Base-by-base conservation (phyloP, 1,140 invertebrate genomes). In the Dicyema japonicum region DNA sequence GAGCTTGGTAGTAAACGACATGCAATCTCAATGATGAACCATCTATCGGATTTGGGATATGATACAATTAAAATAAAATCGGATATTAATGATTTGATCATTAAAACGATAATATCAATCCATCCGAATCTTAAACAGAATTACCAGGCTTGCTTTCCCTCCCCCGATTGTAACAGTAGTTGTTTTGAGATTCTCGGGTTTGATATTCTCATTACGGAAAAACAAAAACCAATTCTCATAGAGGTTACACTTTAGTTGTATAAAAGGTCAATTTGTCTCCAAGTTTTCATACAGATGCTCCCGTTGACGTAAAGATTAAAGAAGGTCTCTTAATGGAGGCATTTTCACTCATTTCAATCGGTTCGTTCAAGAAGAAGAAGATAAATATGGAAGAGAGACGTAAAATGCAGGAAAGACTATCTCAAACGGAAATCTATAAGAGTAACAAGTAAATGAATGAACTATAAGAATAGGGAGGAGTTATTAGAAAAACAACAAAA, bases 131-230 rank as follows among this genome's bases (percentile, higher is more conserved):
- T 80, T 12, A 70, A 70, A 41, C 71, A 75, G 43, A 72, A 65
- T 43, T 78, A 78, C 46, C 59, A 66, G 37, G 65, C 69, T 11
- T 72, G 68, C 42, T 78, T 78, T 51, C 67, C 71, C 2, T 64
- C 63, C 18, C 70, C 74, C 39, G 66, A 69, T 34, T 61, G 63
- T 35, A 64, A 66, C 4, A 66, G 68, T 37, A 70, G 69, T 3
- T 80, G 72, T 42, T 78, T 76, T 45, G 72, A 78, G 52, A 60
- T 80, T 18, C 51, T 80, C 1, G 72, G 72, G 14, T 70, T 76
- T 34, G 72, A 80, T 41, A 66, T 80, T 32, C 47, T 80, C 14
- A 50, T 80, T 13, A 71, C 76, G 43, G 62, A 64, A 44, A 67
- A 67, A 37, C 43, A 75, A n/a, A 68, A 69, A 40, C 71, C 72